phyloP scores from a whole-genome alignment of 1,140 invertebrate species.

The Lucilia cuprina region DNA sequence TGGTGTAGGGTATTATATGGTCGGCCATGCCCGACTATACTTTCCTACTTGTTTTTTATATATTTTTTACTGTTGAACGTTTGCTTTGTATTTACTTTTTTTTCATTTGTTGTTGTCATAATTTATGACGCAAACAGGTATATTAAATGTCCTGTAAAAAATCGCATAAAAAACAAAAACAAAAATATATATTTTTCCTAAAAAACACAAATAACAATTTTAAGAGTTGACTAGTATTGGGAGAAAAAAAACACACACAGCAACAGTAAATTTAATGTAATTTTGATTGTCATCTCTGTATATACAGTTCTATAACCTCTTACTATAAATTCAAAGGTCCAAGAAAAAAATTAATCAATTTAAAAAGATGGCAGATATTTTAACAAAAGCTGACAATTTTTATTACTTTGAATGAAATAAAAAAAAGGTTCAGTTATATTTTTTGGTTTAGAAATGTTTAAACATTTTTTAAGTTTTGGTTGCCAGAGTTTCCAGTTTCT shows the following conservation, averaged over 20 bases:
- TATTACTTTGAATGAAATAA: background rate
- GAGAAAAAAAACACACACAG: background rate
- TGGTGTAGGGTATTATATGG: too few relatives aligned
- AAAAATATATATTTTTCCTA: background rate
- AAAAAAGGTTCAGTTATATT: too few relatives aligned
- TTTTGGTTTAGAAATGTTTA: too few relatives aligned
- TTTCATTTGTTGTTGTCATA: background rate
- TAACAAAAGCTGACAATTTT: slow-evolving; percentile 3
- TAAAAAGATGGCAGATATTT: background rate
- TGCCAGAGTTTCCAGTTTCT: too few relatives aligned
- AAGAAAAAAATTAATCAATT: background rate
- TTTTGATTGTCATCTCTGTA: background rate
- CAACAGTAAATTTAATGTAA: background rate
- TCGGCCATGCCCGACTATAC: too few relatives aligned
- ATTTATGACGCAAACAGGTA: slow-evolving; percentile 34
- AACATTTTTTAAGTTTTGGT: too few relatives aligned
- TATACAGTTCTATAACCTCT: background rate
- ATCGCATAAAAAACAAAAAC: slow-evolving; percentile 2
- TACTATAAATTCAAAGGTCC: background rate
- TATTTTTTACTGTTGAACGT: background rate
- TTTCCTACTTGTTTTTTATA: too few relatives aligned
- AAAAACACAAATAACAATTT: background rate
- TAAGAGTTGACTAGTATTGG: too few relatives aligned
- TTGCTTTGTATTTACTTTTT: background rate
- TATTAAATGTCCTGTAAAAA: slow-evolving; percentile 23